phyloP scores from a whole-genome alignment of 2,797 vertebrate species.

The Enteromius fasciolatus region DNA sequence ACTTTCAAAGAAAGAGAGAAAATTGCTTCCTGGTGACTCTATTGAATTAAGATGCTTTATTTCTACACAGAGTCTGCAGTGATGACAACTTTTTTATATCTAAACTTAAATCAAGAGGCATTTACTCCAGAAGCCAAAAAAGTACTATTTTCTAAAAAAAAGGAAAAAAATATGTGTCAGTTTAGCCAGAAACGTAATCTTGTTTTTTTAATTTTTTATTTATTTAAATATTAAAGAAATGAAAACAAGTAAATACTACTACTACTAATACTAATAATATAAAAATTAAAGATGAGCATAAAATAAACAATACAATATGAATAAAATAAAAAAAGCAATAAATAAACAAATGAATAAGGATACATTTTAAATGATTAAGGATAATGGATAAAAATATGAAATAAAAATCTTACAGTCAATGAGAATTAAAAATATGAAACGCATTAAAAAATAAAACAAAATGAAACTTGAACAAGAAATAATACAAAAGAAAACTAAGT shows the following conservation, averaged over 20 bases:
- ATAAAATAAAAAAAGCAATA: neutral
- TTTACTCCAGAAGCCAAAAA: neutral
- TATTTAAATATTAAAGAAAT: neutral
- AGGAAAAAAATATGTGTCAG: too few species aligned
- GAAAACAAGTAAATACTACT: neutral
- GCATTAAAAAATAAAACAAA: neutral
- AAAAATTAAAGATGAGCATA: neutral
- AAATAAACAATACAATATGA: neutral
- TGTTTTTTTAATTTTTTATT: neutral
- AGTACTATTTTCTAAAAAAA: too few species aligned
- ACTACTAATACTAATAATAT: too few species aligned
- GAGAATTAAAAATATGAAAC: neutral
- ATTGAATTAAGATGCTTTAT: constrained; percentile 42
- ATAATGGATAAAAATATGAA: neutral
- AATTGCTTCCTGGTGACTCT: constrained; percentile 49
- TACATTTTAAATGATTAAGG: too few species aligned
- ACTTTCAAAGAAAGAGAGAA: constrained; percentile 27
- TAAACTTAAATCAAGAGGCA: neutral
- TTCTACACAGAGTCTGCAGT: neutral
- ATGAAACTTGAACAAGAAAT: neutral
- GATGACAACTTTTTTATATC: neutral
- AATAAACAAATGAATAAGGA: neutral
- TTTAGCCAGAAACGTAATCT: too few species aligned
- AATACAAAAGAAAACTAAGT: neutral
- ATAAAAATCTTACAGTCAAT: too few species aligned